Evolutionary conservation across 2,113 vertebrate species (phyloP).

Genomic region (Indicator indicator): DNA sequence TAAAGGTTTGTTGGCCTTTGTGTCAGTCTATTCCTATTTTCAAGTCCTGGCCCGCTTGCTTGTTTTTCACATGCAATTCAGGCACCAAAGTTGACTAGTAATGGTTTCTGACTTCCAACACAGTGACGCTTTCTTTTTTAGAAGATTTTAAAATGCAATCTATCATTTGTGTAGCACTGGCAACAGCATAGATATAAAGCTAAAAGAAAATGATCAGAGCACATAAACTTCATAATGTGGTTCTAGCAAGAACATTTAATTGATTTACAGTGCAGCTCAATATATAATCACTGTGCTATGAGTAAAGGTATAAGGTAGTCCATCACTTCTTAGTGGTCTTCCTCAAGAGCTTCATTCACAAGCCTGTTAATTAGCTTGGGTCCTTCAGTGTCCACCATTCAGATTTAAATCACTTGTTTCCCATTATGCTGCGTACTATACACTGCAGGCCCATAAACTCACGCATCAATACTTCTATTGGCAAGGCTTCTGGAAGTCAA

Average conservation of each 20-base stretch:
- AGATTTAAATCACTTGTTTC: conserved; percentile 66
- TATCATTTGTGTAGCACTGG: not conserved
- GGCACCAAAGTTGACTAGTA: not conserved
- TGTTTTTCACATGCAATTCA: not conserved
- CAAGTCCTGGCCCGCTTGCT: not conserved
- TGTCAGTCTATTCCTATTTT: not conserved
- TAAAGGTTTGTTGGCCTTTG: not conserved
- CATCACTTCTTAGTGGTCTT: not conserved
- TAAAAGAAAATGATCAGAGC: not conserved
- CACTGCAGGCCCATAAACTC: conserved; percentile 49
- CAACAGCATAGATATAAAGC: conserved; percentile 2
- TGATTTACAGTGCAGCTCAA: conserved; percentile 47
- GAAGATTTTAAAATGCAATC: not conserved
- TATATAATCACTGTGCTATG: not conserved
- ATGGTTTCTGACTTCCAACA: not conserved
- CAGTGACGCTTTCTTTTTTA: not conserved
- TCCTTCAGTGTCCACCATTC: conserved; percentile 42
- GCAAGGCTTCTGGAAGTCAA: conserved; percentile 57
- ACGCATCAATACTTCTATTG: conserved; percentile 71
- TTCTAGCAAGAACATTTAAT: conserved; percentile 54
- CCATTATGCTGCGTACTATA: conserved; percentile 50
- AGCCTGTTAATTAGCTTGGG: conserved; percentile 67
- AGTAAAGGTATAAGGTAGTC: not conserved
- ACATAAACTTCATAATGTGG: conserved; percentile 50
- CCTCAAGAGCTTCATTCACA: conserved; percentile 53